Percentiles rank a stretch among this genome's conserved stretches.
Evolutionary conservation across 2,888 invertebrate species (phyloP).

Genomic region (Linnaemya tessellans): DNA sequence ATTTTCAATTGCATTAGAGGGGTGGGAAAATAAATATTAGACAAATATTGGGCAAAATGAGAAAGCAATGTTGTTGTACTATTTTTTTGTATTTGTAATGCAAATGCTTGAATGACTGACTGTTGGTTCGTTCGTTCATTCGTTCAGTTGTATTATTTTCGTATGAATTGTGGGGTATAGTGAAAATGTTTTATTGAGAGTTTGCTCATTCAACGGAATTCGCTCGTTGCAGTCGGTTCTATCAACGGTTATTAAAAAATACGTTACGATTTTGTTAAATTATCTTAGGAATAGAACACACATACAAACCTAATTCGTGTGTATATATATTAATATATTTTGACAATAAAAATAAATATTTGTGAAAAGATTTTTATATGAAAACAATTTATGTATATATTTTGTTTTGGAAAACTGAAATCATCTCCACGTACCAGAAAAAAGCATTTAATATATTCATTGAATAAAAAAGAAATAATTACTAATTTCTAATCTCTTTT

Average conservation of each 20-base stretch:
- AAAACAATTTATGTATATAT: background rate
- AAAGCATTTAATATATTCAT: constrained; percentile 41
- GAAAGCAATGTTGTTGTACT: constrained; percentile 4
- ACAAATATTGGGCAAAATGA: constrained; percentile 27
- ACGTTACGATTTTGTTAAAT: constrained; percentile 66
- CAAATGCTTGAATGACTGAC: constrained; percentile 30
- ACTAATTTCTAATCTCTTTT: constrained; percentile 32
- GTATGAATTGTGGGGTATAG: constrained; percentile 40
- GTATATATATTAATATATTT: too few relatives aligned
- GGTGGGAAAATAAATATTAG: background rate
- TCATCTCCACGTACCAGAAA: background rate
- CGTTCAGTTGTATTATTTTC: background rate
- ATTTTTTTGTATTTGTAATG: constrained; percentile 12
- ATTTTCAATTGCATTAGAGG: constrained; percentile 44
- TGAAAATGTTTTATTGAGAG: constrained; percentile 55
- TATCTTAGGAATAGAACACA: constrained; percentile 28
- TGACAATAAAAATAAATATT: constrained; percentile 14
- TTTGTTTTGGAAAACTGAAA: background rate
- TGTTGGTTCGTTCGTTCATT: constrained; percentile 15
- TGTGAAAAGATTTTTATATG: background rate
- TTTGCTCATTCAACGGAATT: constrained; percentile 67
- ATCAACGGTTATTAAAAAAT: constrained; percentile 51
- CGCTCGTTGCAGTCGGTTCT: constrained; percentile 65
- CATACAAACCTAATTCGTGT: constrained; percentile 18
- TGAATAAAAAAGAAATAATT: background rate